These are phyloP conservation scores for Leptoteleia sp. DNA, from an alignment of 1,140 invertebrate species.

Conservation along the genomic window DNA sequence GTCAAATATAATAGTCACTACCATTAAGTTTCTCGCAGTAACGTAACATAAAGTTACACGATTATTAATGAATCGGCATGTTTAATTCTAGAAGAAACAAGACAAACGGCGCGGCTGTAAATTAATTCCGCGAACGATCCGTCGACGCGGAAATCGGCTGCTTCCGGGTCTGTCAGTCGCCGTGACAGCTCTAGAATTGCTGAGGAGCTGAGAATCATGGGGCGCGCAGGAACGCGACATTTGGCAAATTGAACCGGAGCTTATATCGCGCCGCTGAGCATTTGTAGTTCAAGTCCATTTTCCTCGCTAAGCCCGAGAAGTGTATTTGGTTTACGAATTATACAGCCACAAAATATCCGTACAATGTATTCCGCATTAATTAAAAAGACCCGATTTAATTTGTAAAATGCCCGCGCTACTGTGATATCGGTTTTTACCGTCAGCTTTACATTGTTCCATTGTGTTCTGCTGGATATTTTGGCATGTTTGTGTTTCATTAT, in stretches of 20 bases:
- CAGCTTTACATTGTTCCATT: too few species aligned
- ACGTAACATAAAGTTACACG: too few species aligned
- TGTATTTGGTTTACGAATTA: conserved; percentile 3
- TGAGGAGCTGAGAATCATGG: conserved; percentile 13
- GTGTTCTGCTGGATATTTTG: background rate
- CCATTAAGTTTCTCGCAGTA: too few species aligned
- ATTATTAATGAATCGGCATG: conserved; percentile 18
- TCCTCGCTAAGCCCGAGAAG: conserved; percentile 7
- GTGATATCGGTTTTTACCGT: too few species aligned
- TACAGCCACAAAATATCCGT: conserved; percentile 2
- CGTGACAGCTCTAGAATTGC: too few species aligned
- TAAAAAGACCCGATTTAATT: conserved; percentile 13
- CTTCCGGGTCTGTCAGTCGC: too few species aligned
- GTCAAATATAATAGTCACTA: too few species aligned
- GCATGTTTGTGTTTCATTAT: conserved; percentile 17
- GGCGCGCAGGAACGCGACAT: conserved; percentile 36
- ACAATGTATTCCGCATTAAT: conserved; percentile 19
- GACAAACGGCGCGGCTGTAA: background rate
- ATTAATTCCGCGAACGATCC: conserved; percentile 19
- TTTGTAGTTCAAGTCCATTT: conserved; percentile 27
- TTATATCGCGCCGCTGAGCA: conserved; percentile 17
- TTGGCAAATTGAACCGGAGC: conserved; percentile 42
- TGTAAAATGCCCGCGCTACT: conserved; percentile 2
- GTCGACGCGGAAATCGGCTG: conserved; percentile 4
- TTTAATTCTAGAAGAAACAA: conserved; percentile 9